A percentile compares a stretch with the other conserved stretches of the same genome.
Conservation (phyloP, 2,888 invertebrate genomes). For the Craniophora ligustri region DNA sequence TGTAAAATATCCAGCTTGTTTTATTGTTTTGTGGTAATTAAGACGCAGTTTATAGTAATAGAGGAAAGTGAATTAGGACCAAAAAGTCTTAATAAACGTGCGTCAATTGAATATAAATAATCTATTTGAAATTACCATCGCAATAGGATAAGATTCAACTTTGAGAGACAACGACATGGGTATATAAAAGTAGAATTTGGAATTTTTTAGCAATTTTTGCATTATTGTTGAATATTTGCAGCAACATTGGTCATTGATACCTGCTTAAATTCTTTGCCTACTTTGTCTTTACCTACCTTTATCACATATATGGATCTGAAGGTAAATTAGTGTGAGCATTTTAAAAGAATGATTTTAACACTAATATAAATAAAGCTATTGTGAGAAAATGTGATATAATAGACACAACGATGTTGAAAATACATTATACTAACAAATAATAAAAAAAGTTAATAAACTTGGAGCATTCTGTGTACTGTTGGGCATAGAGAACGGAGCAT, state of each 20-base stretch:
- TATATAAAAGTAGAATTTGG: conserved; percentile 64
- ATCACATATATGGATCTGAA: conserved; percentile 20
- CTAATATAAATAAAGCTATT: conserved; percentile 22
- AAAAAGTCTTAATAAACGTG: conserved; percentile 72
- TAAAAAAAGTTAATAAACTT: conserved; percentile 34
- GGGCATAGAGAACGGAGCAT: conserved; percentile 35
- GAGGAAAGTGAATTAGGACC: conserved; percentile 78
- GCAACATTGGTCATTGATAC: conserved; percentile 43
- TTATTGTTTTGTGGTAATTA: conserved; percentile 69
- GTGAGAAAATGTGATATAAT: conserved; percentile 29
- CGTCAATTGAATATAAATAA: conserved; percentile 79
- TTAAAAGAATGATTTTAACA: conserved; percentile 19
- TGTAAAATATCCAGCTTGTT: conserved; percentile 76
- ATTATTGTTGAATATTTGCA: conserved; percentile 57
- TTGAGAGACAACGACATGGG: conserved; percentile 81
- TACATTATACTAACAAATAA: conserved; percentile 25
- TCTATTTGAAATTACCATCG: conserved; percentile 68
- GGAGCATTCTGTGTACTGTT: conserved; percentile 30
- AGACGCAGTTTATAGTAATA: conserved; percentile 67
- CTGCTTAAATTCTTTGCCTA: conserved; percentile 33
- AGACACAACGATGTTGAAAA: conserved; percentile 34
- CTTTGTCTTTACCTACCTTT: conserved; percentile 29
- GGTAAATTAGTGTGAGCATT: conserved; percentile 28
- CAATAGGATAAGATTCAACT: conserved; percentile 80
- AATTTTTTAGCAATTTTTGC: conserved; percentile 72